A percentile compares a stretch with the other conserved stretches of the same genome.
Conservation (phyloP, 1,140 invertebrate species). For the Parasteatoda tepidariorum region DNA sequence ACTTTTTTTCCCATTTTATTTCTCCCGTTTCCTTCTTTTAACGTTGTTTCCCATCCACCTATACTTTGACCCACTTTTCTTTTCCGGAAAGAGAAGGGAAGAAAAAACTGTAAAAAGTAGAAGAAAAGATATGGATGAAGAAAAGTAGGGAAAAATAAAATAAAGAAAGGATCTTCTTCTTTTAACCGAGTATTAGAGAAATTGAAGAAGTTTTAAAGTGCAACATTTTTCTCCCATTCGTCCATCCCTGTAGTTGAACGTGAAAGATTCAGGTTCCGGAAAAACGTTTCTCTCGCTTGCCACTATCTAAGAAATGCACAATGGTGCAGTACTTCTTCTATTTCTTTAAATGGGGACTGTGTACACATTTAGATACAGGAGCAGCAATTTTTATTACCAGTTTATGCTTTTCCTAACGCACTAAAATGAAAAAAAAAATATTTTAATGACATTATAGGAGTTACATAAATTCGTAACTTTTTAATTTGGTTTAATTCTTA, state of each 20-base stretch:
- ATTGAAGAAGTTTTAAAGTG: conserved; percentile 57
- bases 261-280: conserved; percentile 33
- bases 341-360: not conserved
- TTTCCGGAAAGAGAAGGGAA: not conserved
- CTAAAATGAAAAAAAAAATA: too few relatives aligned
- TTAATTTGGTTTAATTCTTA: too few relatives aligned
- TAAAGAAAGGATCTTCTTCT: not conserved
- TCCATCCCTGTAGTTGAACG: conserved; percentile 7
- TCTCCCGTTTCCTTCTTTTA: not conserved
- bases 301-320: not conserved
- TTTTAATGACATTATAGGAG: too few relatives aligned
- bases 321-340: not conserved
- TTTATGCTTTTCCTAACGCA: too few relatives aligned
- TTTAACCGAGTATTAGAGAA: conserved; percentile 46
- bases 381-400: too few relatives aligned
- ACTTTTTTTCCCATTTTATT: not conserved
- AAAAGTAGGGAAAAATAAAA: not conserved
- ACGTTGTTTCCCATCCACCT: not conserved
- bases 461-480: too few relatives aligned
- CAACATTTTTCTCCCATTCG: conserved; percentile 51
- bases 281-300: conserved; percentile 32
- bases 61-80: conserved; percentile 13
- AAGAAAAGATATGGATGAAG: not conserved
- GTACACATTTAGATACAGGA: not conserved
- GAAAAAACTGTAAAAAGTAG: not conserved